Evolutionary conservation across 2,888 invertebrate genomes (phyloP), one percentile per base, ranked within the genome.

Genomic region (Drosophila mayaguana): DNA sequence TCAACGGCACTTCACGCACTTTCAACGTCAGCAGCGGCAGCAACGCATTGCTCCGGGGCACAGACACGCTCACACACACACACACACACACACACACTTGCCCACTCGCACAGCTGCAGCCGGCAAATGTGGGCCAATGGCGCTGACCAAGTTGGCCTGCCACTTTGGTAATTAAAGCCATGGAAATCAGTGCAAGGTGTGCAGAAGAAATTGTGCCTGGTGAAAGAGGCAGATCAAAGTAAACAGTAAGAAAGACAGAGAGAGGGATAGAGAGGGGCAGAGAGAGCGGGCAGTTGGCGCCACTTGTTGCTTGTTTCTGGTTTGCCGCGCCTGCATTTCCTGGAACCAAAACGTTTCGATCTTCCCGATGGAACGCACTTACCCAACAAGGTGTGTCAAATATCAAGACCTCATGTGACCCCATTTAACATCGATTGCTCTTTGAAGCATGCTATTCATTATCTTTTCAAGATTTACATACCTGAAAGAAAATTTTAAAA

Each of bases 131-230:
- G 83, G 83, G 80, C 76, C 80, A 80, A 72, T 82, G 76, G 62
- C 64, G 83, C 53, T 82, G 80, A 54, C 76, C 83, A 81, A 81
- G 22, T 81, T 68, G 62, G 61, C 68, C 57, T 60, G 56, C 81
- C 77, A 76, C 83, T 83, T 80, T 66, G 50, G 80, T 80, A 80
- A 80, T 80, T 80, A 80, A 80, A 80, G 80, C 62, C 77, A 83
- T 80, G 83, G 70, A 83, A 80, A 80, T 83, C 80, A 80, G 80
- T 82, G 76, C 80, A 83, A 72, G 80, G 75, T 70, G 80, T 70
- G 64, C 62, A 74, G 54, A 28, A 69, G 57, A 66, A 63, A 79
- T 67, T 74, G 62, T 59, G 48, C 45, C 38, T 40, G 40, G 38
- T 25, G 54, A 54, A 54, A 54, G 67, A 61, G 40, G 34, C 12